Conservation (phyloP, 1,140 invertebrate genomes). For the Limonius californicus region DNA sequence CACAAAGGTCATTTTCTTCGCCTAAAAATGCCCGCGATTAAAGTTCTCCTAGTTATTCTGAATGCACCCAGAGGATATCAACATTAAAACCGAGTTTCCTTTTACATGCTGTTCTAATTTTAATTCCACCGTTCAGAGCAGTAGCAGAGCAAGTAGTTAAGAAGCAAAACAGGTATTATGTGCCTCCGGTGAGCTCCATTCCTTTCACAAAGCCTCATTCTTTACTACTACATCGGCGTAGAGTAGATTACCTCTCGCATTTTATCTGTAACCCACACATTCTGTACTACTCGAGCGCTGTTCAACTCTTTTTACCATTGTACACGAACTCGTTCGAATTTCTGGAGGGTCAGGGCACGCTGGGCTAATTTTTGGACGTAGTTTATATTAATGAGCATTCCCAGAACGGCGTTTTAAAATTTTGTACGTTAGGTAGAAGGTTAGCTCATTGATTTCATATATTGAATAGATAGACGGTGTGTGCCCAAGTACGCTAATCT, state of each 20-base stretch:
- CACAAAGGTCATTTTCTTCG: no score
- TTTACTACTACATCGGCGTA: no score
- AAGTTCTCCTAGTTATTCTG: neutral
- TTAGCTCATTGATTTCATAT: no score
- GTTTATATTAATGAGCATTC: no score
- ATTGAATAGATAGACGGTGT: no score
- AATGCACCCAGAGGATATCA: neutral
- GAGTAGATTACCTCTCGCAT: neutral
- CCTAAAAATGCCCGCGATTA: neutral
- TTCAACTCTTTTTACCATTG: neutral
- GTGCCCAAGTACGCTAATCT: no score
- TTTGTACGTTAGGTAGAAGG: no score
- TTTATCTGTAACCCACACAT: neutral
- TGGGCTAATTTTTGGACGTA: no score
- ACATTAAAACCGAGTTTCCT: neutral
- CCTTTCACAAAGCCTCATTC: neutral
- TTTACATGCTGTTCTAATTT: neutral
- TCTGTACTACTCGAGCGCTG: neutral
- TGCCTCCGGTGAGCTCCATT: neutral
- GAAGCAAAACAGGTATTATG: conserved; percentile 1
- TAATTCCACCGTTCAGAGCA: neutral
- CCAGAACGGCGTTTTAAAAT: no score
- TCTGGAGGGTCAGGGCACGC: no score
- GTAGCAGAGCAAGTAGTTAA: neutral
- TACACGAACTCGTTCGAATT: no score